Conservation (phyloP, 2,888 invertebrate genomes). For the Drosophila recens region DNA sequence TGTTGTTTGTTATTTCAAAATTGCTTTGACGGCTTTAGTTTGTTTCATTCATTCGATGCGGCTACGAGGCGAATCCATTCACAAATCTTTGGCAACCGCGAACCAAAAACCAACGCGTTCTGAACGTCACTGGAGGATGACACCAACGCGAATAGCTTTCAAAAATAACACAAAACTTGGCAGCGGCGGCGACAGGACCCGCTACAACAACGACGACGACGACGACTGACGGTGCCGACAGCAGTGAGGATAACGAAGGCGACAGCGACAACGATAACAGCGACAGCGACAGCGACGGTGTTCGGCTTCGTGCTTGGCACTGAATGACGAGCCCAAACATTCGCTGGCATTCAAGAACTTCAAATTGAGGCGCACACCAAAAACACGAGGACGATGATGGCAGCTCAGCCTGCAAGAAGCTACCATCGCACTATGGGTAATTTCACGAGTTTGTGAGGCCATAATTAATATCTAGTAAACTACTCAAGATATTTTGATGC, state of each 20-base stretch:
- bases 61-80: conserved; percentile 43
- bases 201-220: conserved; percentile 43
- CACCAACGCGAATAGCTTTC: conserved; percentile 48
- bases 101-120: conserved; percentile 54
- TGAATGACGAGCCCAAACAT: conserved; percentile 62
- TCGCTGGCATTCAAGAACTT: conserved; percentile 49
- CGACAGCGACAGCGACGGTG: conserved; percentile 59
- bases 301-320: conserved; percentile 70
- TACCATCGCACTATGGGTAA: no score
- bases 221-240: conserved; percentile 45
- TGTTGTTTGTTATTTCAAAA: background rate
- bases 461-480: no score
- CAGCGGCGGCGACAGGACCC: conserved; percentile 49
- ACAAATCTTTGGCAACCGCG: conserved; percentile 51
- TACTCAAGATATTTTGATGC: no score
- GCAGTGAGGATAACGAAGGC: conserved; percentile 18
- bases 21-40: conserved; percentile 13
- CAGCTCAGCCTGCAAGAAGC: conserved; percentile 68
- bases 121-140: conserved; percentile 63
- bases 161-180: conserved; percentile 39
- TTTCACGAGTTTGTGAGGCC: no score
- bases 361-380: conserved; percentile 47
- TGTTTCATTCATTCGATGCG: conserved; percentile 30
- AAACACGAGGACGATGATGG: conserved; percentile 76
- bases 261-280: conserved; percentile 20